These are phyloP conservation scores for Schizaphis graminum DNA, from an alignment of 2,888 invertebrate species.

Conservation along the genomic window DNA sequence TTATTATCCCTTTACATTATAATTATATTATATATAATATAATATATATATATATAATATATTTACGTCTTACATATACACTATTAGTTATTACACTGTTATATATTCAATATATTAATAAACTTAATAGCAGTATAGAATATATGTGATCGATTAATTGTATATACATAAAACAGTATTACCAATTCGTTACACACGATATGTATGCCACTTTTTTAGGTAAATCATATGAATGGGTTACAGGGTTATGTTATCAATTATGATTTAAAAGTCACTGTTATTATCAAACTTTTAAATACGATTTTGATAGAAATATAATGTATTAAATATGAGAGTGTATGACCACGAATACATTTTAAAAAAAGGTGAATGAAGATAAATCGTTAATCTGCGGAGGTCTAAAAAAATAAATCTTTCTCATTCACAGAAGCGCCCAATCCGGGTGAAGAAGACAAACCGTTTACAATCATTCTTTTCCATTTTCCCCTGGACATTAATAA, in stretches of 20 bases:
- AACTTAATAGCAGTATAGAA: not conserved
- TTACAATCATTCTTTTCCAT: slow-evolving; percentile 55
- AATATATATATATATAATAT: not conserved
- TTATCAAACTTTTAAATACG: not conserved
- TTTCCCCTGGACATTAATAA: not conserved
- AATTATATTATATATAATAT: not conserved
- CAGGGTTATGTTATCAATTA: not conserved
- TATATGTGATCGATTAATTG: not conserved
- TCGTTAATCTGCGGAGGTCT: slow-evolving; percentile 50
- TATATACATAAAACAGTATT: not conserved
- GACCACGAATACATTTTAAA: not conserved
- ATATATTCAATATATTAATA: not conserved
- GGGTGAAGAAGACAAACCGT: slow-evolving; percentile 61
- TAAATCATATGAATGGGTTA: not conserved
- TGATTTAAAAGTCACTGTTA: not conserved
- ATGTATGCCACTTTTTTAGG: not conserved
- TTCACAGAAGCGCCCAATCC: slow-evolving; percentile 58
- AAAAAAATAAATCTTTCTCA: slow-evolving; percentile 45
- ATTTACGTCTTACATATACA: not conserved
- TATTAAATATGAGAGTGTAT: not conserved
- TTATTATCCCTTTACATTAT: not conserved
- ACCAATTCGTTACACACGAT: not conserved
- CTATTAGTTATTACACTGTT: not conserved
- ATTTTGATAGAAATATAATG: not conserved
- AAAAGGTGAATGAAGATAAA: slow-evolving; percentile 36